Conservation (phyloP, 1,140 invertebrate species). For the Drosophila ironensis region DNA sequence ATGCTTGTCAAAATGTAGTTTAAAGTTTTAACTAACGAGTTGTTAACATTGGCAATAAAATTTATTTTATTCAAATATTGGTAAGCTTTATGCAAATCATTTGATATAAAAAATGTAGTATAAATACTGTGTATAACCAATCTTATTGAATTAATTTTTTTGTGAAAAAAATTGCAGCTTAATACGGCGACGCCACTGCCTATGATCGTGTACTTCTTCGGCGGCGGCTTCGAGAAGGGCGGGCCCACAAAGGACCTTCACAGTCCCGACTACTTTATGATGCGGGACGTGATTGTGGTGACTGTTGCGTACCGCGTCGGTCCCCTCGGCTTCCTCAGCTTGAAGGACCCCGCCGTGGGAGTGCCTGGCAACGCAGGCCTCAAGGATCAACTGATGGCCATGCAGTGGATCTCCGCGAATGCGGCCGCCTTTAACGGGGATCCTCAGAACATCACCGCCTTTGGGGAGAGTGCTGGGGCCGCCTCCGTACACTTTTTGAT, state of each 20-base stretch:
- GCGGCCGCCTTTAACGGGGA: conserved; percentile 74
- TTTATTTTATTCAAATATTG: too few relatives aligned
- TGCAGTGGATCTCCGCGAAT: conserved; percentile 80
- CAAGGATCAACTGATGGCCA: conserved; percentile 83
- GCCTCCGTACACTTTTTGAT: conserved; percentile 83
- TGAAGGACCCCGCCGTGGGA: conserved; percentile 74
- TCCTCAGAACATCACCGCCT: conserved; percentile 67
- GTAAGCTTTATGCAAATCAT: too few relatives aligned
- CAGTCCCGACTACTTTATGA: conserved; percentile 85
- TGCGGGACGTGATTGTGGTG: conserved; percentile 81
- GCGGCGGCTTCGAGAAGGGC: conserved; percentile 85
- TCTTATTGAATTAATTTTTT: too few relatives aligned
- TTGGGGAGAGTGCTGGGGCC: conserved; percentile 81
- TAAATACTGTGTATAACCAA: too few relatives aligned
- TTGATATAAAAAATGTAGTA: too few relatives aligned
- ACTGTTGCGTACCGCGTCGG: conserved; percentile 83
- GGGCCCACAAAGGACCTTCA: conserved; percentile 61
- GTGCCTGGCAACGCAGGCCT: conserved; percentile 84
- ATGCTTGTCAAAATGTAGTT: neutral
- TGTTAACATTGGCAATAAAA: too few relatives aligned
- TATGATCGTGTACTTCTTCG: conserved; percentile 84
- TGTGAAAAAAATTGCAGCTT: conserved; percentile 43
- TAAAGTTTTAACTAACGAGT: neutral
- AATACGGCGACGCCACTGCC: conserved; percentile 40
- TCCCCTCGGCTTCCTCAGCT: conserved; percentile 84